Conservation (phyloP, 2,797 vertebrate species). For the Phataginus tricuspis region DNA sequence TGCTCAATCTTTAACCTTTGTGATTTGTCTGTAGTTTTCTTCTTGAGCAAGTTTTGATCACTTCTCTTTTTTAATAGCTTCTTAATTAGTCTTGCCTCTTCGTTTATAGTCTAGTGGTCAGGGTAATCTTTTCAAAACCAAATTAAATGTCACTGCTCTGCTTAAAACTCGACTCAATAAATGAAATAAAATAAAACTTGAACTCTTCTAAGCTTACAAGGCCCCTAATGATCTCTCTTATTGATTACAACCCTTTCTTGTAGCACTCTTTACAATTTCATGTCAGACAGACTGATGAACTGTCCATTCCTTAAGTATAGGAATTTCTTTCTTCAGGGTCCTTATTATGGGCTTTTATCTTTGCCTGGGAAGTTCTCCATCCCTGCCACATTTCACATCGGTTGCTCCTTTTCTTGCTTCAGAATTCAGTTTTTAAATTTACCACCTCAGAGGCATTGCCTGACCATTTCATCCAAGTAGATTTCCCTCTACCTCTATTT, state of each 20-base stretch:
- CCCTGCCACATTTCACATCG: not conserved
- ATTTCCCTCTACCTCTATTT: not conserved
- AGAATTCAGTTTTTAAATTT: constrained; percentile 30
- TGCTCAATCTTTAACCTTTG: constrained; percentile 18
- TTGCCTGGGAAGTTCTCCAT: not conserved
- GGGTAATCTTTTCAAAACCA: not conserved
- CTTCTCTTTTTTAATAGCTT: constrained; percentile 39
- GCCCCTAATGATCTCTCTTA: not conserved
- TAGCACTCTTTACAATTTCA: not conserved
- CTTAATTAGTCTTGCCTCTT: not conserved
- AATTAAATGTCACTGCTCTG: constrained; percentile 33
- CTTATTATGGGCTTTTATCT: not conserved
- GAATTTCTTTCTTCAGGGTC: not conserved
- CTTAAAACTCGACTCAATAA: constrained; percentile 10
- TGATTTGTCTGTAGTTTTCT: constrained; percentile 21
- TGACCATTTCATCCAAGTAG: not conserved
- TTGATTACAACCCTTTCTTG: not conserved
- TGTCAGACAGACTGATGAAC: not conserved
- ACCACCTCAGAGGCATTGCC: not conserved
- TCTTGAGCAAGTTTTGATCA: constrained; percentile 6
- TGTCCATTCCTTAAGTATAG: not conserved
- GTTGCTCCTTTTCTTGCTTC: constrained; percentile 29
- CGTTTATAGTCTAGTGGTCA: not conserved
- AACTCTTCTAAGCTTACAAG: not conserved
- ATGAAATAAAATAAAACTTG: not conserved